Evolutionary conservation across 2,888 invertebrate genomes (phyloP), one percentile per base, ranked within the genome.

Genomic region (Pseudeuparius sepicola): DNA sequence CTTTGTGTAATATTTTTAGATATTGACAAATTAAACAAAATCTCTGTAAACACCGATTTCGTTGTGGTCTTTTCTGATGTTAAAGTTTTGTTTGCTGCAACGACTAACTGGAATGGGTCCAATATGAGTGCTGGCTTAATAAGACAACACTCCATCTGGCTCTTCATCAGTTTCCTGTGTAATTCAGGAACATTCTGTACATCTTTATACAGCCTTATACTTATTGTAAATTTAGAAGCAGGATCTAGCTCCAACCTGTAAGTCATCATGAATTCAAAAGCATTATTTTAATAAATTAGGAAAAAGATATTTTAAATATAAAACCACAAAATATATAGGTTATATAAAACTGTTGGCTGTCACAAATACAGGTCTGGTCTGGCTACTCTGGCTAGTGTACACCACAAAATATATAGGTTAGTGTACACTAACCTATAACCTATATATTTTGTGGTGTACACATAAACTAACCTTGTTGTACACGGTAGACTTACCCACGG

Each of bases 1-100:
- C 82, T 78, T 43, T 74, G 72, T 3, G 74, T 67, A 42, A 83
- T 83, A 47, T 78, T 80, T 51, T 73, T 78, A 1, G 78, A 71
- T 2, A 72, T 57, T 0, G 80, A 80, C 38, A 83, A 60, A 55
- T 76, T 77, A 52, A 68, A 82, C 11, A 83, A 52, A 29, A 80
- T 66, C 59, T 83, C 82, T 0, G 77, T 70, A 51, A 65, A 73
- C 1, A 80, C 50, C 5, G 66, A 70, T 49, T 68, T 71, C 1
- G 82, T 82, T 1, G 70, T 70, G 53, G 76, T 59, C 46, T 66
- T 68, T 30, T 68, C 63, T 2, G 68, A 61, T 1, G 72, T 47
- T 0, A 66, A 64, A 2, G 81, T 78, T 54, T 70, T 75, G 52
- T 82, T 81, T 1, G 78, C 76, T 1, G 81, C 80, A 4, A 77